Evolutionary conservation across 2,797 vertebrate species (phyloP), one percentile per base, ranked within the genome.

Genomic region (Micropoecilia bifurca): DNA sequence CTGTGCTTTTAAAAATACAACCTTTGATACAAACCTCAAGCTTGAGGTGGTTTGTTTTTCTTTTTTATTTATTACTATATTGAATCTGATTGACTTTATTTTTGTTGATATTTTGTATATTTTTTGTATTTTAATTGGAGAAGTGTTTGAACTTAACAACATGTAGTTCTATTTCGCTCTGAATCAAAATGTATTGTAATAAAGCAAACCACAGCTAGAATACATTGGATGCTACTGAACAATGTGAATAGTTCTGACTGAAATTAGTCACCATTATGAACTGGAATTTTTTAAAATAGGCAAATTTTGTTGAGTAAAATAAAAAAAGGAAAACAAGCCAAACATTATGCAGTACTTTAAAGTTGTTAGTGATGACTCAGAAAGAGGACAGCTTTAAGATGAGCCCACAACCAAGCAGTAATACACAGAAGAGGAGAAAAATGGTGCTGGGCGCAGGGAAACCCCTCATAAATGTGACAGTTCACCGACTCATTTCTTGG

Each of bases 391-490:
- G 63, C 76, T 83, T 76, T 77, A 79, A 77, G 55, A 75, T 76
- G 36, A 66, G 79, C 69, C 73, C 50, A 46, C 73, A 20, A 80
- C 47, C 53, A 80, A 71, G 79, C 76, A 87, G 76, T 86, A 83
- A 90, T 84, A 82, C 82, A 85, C 53, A 78, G 20, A 78, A 68
- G 75, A 5, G 2, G 41, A 48, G 45, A 59, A 61, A 80, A 82
- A 74, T 20, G 45, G 13, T 57, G 55, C 76, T 53, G 30, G 68
- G 85, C 83, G 80, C 72, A 90, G 81, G 92, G 92, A 85, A 92
- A 93, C 61, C 93, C 92, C 88, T 94, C 90, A 82, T 93, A 89
- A 92, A 84, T 79, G 71, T 86, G 87, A 89, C 87, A 82, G 83
- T 81, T 48, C 4, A 61, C 83, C 94, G 93, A 95, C 78, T 95